A percentile compares a stretch with the other conserved stretches of the same genome.
Evolutionary conservation across 2,888 invertebrate species (phyloP).

Genomic region (Choreutis nemorana): DNA sequence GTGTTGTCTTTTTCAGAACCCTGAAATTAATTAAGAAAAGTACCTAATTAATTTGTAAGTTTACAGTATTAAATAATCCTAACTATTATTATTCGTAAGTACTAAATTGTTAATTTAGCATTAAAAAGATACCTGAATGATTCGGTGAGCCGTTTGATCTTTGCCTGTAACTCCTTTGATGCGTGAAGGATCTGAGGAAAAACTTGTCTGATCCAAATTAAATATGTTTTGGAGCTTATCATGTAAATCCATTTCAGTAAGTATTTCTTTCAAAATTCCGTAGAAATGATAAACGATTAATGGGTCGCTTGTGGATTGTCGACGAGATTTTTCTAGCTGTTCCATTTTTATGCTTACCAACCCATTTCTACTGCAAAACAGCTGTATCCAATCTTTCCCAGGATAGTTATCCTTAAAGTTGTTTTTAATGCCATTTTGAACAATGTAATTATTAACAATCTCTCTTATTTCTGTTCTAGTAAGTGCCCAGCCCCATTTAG

Average conservation of each 20-base stretch:
- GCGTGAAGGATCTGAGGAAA: background rate
- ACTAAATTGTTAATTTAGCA: background rate
- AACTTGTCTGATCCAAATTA: constrained; percentile 3
- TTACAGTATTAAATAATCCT: background rate
- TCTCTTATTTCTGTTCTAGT: constrained; percentile 6
- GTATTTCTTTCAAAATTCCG: constrained; percentile 5
- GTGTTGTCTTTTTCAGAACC: constrained; percentile 5
- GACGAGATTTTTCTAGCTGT: constrained; percentile 6
- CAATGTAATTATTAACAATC: constrained; percentile 4
- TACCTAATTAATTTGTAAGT: background rate
- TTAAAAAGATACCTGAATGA: constrained; percentile 1
- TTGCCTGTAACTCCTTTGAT: constrained; percentile 5
- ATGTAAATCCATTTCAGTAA: constrained; percentile 5
- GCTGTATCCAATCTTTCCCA: constrained; percentile 6
- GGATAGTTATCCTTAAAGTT: constrained; percentile 6
- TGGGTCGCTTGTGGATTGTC: constrained; percentile 7
- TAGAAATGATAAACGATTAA: constrained; percentile 7
- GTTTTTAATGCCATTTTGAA: constrained; percentile 6
- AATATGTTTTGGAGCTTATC: constrained; percentile 1
- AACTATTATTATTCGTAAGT: too few relatives aligned
- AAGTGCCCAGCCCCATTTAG: constrained; percentile 8
- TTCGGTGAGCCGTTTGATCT: constrained; percentile 4
- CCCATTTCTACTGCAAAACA: constrained; percentile 6
- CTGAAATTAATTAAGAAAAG: constrained; percentile 2
- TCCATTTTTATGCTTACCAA: constrained; percentile 7